Conservation (phyloP, 2,888 invertebrate species). For the Cataglyphis albicans region DNA sequence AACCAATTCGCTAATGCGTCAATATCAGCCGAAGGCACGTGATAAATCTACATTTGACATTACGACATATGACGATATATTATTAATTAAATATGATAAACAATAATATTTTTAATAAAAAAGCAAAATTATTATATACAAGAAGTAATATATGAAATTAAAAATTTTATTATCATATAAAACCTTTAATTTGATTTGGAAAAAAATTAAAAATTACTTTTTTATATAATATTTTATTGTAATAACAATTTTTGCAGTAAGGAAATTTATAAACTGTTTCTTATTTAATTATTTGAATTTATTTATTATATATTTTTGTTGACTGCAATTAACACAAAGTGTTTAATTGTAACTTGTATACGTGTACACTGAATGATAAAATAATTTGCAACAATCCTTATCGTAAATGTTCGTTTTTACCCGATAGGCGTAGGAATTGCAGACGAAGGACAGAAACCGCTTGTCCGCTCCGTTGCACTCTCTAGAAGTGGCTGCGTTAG, state of each 20-base stretch:
- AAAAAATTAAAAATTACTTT: background rate
- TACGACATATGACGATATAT: background rate
- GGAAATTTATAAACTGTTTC: background rate
- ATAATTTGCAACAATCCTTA: background rate
- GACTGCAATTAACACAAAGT: background rate
- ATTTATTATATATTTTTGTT: background rate
- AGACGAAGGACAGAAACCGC: conserved; percentile 20
- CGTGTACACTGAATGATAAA: background rate
- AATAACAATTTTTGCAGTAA: background rate
- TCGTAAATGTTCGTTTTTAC: background rate
- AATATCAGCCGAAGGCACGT: background rate
- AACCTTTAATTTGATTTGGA: background rate
- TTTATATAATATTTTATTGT: background rate
- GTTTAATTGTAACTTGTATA: background rate
- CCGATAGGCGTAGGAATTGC: conserved; percentile 21
- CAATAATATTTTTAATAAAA: background rate
- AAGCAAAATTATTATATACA: background rate
- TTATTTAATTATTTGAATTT: background rate
- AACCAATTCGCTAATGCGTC: background rate
- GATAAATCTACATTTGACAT: background rate
- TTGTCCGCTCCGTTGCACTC: background rate
- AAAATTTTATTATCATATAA: background rate
- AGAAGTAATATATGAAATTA: background rate
- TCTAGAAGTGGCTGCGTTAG: background rate
- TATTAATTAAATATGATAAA: background rate